Evolutionary conservation across 1,140 invertebrate genomes (phyloP).

Genomic region (Pseudomyrmex flavicornis): DNA sequence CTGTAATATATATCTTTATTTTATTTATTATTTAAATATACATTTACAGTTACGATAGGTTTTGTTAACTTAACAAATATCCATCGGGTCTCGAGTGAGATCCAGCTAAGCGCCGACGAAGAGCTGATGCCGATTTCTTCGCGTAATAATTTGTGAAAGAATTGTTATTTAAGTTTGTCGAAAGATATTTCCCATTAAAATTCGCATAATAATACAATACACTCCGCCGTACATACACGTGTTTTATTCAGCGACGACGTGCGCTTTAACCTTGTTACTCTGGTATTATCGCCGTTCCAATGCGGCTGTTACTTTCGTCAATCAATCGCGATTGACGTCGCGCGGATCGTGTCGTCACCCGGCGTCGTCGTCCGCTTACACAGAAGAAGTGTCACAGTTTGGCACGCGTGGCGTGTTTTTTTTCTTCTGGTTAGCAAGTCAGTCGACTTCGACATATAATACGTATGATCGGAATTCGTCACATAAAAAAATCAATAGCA

Average conservation of each 20-base stretch:
- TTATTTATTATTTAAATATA: no score
- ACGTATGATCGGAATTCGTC: constrained; percentile 11
- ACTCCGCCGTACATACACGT: no score
- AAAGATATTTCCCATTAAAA: no score
- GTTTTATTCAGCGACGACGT: not conserved
- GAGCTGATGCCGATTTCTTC: no score
- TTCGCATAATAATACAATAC: no score
- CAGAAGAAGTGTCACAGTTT: not conserved
- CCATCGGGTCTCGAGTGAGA: no score
- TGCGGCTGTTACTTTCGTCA: constrained; percentile 33
- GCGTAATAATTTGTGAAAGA: no score
- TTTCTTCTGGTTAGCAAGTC: not conserved
- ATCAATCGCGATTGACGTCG: constrained; percentile 48
- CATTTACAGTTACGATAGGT: no score
- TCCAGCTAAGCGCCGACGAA: no score
- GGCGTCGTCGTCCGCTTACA: not conserved
- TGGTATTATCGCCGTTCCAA: constrained; percentile 7
- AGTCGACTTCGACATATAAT: not conserved
- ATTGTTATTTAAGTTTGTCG: no score
- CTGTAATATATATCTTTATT: no score
- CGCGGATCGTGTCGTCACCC: constrained; percentile 23
- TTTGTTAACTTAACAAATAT: no score
- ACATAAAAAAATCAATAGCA: constrained; percentile 22
- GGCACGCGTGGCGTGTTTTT: not conserved
- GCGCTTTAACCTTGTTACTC: constrained; percentile 22